Evolutionary conservation across 2,113 vertebrate species (phyloP).

Genomic region (Trochalopteron elliotii): DNA sequence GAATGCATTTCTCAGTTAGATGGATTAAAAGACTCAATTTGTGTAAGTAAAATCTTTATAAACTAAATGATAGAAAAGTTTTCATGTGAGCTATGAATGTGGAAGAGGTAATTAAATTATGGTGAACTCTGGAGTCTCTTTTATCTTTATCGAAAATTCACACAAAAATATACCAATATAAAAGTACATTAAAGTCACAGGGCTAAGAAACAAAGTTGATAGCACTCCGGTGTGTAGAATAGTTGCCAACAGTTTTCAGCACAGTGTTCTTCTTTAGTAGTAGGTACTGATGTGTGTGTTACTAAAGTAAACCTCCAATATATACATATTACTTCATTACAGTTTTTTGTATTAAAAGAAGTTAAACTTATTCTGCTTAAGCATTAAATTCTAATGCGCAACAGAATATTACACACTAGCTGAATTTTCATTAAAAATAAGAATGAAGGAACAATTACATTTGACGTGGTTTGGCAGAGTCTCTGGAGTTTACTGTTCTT

Average conservation of each 20-base stretch:
- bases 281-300: neutral
- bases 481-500: neutral
- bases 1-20: conserved; percentile 53
- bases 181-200: neutral
- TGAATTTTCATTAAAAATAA: neutral
- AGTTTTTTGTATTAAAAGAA: neutral
- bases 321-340: neutral
- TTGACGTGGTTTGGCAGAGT: neutral
- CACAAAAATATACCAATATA: neutral
- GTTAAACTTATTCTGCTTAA: neutral
- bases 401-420: neutral
- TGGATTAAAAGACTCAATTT: conserved; percentile 44
- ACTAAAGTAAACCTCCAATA: neutral
- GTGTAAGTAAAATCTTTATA: conserved; percentile 58
- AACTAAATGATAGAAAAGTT: neutral
- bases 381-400: neutral
- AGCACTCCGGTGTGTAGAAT: neutral
- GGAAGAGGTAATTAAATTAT: neutral
- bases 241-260: neutral
- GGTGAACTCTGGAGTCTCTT: neutral
- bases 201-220: neutral
- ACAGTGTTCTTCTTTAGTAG: neutral
- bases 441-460: neutral
- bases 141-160: neutral
- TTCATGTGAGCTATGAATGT: neutral